Conservation (phyloP, 2,888 invertebrate genomes). For the Hirtodrosophila alboralis region DNA sequence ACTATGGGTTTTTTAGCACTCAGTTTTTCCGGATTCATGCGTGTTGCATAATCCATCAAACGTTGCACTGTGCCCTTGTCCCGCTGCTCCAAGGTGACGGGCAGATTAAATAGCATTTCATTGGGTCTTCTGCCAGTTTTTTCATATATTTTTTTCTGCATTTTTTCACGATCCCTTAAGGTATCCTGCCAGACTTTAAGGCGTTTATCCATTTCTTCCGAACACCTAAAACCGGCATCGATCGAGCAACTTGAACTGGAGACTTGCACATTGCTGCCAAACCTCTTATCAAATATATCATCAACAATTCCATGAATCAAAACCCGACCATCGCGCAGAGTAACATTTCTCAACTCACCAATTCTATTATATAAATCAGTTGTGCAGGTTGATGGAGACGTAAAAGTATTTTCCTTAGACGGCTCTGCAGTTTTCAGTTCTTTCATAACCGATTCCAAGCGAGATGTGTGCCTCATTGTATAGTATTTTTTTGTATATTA, state of each 20-base stretch:
- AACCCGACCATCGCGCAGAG: constrained; percentile 10
- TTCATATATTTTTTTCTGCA: constrained; percentile 52
- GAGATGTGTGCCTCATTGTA: background rate
- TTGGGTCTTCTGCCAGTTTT: constrained; percentile 51
- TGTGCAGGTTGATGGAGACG: constrained; percentile 12
- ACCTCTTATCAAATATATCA: constrained; percentile 24
- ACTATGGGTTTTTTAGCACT: background rate
- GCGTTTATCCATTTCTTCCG: constrained; percentile 66
- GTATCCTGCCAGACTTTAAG: constrained; percentile 71
- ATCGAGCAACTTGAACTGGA: constrained; percentile 32
- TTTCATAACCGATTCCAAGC: constrained; percentile 12
- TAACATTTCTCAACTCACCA: constrained; percentile 3
- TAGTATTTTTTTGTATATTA: too few species aligned
- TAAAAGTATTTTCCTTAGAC: constrained; percentile 16
- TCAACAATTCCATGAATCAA: constrained; percentile 39
- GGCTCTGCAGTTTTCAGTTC: background rate
- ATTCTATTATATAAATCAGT: rapidly evolving
- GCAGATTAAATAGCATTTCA: constrained; percentile 71
- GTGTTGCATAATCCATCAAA: constrained; percentile 69
- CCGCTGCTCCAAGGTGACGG: constrained; percentile 59
- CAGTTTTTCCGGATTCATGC: constrained; percentile 60
- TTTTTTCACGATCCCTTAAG: constrained; percentile 53
- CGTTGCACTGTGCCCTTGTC: constrained; percentile 70
- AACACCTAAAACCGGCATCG: constrained; percentile 10
- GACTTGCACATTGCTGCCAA: background rate